Evolutionary conservation across 2,888 invertebrate species (phyloP).

Genomic region (Apantesis nais): DNA sequence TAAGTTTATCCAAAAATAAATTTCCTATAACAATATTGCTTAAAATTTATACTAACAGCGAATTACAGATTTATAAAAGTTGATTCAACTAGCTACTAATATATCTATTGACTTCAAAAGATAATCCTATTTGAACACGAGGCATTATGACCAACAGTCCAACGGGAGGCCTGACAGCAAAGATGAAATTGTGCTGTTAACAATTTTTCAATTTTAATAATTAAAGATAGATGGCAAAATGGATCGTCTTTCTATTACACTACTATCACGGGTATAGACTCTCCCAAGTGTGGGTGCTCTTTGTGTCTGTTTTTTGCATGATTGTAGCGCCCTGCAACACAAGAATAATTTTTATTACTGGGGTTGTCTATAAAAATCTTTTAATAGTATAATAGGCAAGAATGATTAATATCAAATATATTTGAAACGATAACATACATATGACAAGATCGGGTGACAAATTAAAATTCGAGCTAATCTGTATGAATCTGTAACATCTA

Average conservation of each 20-base stretch:
- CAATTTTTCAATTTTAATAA: no score
- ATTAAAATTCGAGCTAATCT: no score
- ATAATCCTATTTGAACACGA: not conserved
- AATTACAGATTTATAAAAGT: not conserved
- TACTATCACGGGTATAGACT: not conserved
- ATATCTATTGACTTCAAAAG: not conserved
- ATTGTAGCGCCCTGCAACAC: no score
- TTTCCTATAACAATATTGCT: not conserved
- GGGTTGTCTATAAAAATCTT: no score
- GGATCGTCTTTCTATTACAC: no score
- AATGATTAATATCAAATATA: no score
- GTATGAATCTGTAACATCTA: no score
- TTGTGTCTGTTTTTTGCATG: not conserved
- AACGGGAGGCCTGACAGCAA: not conserved
- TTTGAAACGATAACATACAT: no score
- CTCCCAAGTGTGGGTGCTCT: not conserved
- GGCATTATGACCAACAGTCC: not conserved
- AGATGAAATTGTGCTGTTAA: not conserved
- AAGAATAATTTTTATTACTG: no score
- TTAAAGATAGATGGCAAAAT: no score
- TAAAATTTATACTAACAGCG: not conserved
- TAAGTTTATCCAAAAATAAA: not conserved
- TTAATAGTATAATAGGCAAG: no score
- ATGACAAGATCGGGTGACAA: no score
- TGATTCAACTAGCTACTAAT: not conserved